phyloP scores from a whole-genome alignment of 2,113 vertebrate species.

The Ia io region DNA sequence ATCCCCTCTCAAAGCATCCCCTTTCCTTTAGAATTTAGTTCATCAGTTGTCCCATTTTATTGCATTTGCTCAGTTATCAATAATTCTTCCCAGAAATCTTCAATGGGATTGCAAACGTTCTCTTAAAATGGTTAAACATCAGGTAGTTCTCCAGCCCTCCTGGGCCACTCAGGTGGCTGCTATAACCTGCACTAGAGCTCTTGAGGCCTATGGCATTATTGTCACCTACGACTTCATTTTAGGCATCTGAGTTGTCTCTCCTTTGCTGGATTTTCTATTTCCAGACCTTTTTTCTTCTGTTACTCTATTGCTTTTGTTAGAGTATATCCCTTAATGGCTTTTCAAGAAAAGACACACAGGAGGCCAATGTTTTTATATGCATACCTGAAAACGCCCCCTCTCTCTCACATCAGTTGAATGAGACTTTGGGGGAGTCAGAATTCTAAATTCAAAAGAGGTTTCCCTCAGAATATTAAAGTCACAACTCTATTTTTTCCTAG shows the following conservation, averaged over 20 bases:
- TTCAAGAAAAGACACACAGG: background rate
- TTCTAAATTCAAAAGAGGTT: background rate
- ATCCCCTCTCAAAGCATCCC: no score
- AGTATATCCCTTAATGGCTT: background rate
- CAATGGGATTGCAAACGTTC: background rate
- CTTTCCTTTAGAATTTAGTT: background rate
- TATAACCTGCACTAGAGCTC: accelerated
- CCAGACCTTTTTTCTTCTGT: background rate
- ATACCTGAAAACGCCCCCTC: background rate
- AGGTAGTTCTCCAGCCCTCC: background rate
- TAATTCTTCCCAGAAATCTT: background rate
- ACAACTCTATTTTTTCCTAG: background rate
- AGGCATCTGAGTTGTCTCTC: background rate
- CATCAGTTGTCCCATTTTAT: background rate
- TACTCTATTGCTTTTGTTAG: background rate
- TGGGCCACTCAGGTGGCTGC: background rate
- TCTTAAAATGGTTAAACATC: background rate
- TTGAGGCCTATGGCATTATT: background rate
- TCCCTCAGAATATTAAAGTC: background rate
- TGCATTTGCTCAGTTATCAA: background rate
- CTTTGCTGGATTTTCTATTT: background rate
- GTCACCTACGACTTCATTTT: background rate
- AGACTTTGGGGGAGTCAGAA: background rate
- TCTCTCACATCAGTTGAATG: background rate
- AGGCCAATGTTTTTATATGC: background rate